A percentile compares a stretch with the other conserved stretches of the same genome.
Evolutionary conservation across 2,113 vertebrate genomes (phyloP).

Genomic region (Setophaga petechia): DNA sequence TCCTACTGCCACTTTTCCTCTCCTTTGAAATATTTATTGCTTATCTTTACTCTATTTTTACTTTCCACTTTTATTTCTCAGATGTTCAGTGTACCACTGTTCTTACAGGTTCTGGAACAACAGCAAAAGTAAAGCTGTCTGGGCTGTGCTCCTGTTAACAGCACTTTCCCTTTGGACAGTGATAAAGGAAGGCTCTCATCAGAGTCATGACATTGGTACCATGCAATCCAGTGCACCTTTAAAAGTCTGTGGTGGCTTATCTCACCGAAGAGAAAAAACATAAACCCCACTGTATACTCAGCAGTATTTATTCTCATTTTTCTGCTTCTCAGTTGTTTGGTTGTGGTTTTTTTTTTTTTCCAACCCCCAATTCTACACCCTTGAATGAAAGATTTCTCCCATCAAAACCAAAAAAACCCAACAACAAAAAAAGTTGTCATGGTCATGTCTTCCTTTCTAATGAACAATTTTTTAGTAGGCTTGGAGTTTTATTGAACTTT

Average conservation of each 20-base stretch:
- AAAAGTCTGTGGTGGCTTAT: background rate
- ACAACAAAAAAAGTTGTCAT: background rate
- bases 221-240: background rate
- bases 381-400: background rate
- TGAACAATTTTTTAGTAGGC: background rate
- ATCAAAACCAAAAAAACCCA: background rate
- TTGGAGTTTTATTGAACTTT: background rate
- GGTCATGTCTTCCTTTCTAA: background rate
- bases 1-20: background rate
- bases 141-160: background rate
- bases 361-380: too few species aligned
- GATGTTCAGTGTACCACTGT: accelerated
- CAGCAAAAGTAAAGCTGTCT: background rate
- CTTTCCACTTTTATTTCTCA: background rate
- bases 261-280: background rate
- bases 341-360: background rate
- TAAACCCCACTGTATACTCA: background rate
- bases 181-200: background rate
- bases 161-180: background rate
- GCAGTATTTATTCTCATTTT: background rate
- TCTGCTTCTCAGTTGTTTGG: background rate
- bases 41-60: background rate
- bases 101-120: background rate
- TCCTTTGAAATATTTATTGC: background rate
- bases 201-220: background rate